Conservation (phyloP, 2,113 vertebrate species). For the Eira barbara region DNA sequence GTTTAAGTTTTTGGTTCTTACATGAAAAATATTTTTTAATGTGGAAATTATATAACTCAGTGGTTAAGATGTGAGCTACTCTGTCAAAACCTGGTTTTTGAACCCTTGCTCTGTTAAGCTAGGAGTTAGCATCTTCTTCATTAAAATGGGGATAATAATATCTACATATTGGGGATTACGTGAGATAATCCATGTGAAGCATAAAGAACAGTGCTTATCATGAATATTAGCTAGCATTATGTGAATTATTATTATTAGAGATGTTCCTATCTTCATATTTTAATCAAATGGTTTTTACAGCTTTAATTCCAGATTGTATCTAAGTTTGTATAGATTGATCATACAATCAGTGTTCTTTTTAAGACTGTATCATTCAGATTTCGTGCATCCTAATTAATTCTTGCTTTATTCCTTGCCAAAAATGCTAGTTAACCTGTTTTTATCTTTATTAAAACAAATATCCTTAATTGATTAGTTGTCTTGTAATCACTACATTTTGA, state of each 20-base stretch:
- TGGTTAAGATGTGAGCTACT: neutral
- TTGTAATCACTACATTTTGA: neutral
- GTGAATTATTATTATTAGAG: neutral
- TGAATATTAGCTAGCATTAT: neutral
- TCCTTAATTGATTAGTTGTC: constrained; percentile 27
- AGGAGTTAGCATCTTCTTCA: neutral
- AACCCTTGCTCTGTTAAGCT: neutral
- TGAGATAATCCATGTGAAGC: neutral
- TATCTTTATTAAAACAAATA: constrained; percentile 32
- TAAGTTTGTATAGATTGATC: constrained; percentile 22
- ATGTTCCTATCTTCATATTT: neutral
- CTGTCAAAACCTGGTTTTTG: constrained; percentile 19
- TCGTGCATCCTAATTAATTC: neutral
- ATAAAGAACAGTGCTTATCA: neutral
- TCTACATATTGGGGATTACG: neutral
- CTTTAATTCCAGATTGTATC: neutral
- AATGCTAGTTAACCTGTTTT: neutral
- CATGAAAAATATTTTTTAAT: neutral
- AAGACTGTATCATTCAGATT: constrained; percentile 15
- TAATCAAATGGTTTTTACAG: neutral
- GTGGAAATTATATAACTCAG: neutral
- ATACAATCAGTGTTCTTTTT: neutral
- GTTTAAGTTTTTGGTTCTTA: neutral
- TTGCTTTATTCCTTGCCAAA: constrained; percentile 2
- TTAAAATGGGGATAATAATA: neutral